Evolutionary conservation across 1,140 invertebrate genomes (phyloP).

Genomic region (Heliothis subflexa): DNA sequence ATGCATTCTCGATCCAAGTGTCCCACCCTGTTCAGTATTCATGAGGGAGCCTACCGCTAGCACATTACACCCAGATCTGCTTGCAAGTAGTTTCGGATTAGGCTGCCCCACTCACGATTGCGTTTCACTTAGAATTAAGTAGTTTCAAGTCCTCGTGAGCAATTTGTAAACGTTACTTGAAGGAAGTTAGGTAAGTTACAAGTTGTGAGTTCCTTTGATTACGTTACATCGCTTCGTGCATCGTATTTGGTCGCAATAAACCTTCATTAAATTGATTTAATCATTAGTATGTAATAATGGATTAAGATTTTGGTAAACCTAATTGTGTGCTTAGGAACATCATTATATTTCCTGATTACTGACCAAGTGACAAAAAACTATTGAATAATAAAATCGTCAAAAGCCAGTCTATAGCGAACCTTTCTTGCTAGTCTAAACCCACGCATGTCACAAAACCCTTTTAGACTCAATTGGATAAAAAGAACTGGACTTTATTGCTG

Average conservation of each 20-base stretch:
- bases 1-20: slow-evolving; percentile 51
- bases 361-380: too few relatives aligned
- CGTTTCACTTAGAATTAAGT: slow-evolving; percentile 63
- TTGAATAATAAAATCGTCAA: too few relatives aligned
- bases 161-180: slow-evolving; percentile 50
- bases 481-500: not conserved
- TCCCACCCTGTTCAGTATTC: slow-evolving; percentile 68
- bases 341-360: too few relatives aligned
- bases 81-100: slow-evolving; percentile 76
- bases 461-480: not conserved
- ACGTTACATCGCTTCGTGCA: not conserved
- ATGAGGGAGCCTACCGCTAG: slow-evolving; percentile 65
- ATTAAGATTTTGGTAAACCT: too few relatives aligned
- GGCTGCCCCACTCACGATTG: slow-evolving; percentile 61
- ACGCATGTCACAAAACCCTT: not conserved
- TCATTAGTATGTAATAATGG: too few relatives aligned
- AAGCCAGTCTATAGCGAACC: not conserved
- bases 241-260: not conserved
- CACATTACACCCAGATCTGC: slow-evolving; percentile 71
- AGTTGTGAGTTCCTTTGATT: slow-evolving; percentile 27
- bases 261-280: too few relatives aligned
- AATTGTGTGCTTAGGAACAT: too few relatives aligned
- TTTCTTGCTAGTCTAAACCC: not conserved
- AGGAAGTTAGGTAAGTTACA: slow-evolving; percentile 40
- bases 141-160: slow-evolving; percentile 55